A percentile compares a stretch with the other conserved stretches of the same genome.
phyloP scores from a whole-genome alignment of 64 coral and sea anemone species.

The Montipora cactus region DNA sequence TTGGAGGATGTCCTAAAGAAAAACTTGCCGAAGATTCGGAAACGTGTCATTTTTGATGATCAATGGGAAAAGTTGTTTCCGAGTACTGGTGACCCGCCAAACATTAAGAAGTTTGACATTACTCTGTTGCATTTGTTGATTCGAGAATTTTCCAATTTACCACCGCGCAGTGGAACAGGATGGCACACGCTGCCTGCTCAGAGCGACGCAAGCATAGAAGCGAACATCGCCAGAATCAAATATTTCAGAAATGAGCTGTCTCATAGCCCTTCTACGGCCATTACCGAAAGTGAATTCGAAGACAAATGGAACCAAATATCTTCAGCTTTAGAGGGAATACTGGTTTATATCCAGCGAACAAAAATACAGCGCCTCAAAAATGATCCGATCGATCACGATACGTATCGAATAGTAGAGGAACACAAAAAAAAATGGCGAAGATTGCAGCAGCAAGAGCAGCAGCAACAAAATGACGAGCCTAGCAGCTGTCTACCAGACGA shows the following conservation, averaged over 20 bases:
- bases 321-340: neutral
- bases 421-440: neutral
- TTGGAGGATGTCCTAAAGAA: too few species aligned
- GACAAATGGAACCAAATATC: slow-evolving; percentile 30
- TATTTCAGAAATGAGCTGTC: slow-evolving; percentile 57
- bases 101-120: too few species aligned
- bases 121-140: neutral
- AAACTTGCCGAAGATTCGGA: too few species aligned
- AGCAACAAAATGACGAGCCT: neutral
- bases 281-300: slow-evolving; percentile 33
- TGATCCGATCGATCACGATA: neutral
- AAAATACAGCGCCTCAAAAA: slow-evolving; percentile 46
- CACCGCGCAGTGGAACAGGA: slow-evolving; percentile 16
- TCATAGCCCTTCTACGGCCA: neutral
- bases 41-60: neutral
- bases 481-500: neutral
- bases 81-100: too few species aligned
- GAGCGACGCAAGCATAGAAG: slow-evolving; percentile 27
- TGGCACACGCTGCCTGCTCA: slow-evolving; percentile 64
- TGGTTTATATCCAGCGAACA: neutral
- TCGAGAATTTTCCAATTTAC: slow-evolving; percentile 27
- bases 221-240: slow-evolving; percentile 62
- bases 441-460: neutral
- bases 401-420: neutral
- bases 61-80: slow-evolving; percentile 44